Evolutionary conservation across 2,888 invertebrate species (phyloP), one percentile per base, ranked within the genome.

Genomic region (Nephrotoma flavescens): DNA sequence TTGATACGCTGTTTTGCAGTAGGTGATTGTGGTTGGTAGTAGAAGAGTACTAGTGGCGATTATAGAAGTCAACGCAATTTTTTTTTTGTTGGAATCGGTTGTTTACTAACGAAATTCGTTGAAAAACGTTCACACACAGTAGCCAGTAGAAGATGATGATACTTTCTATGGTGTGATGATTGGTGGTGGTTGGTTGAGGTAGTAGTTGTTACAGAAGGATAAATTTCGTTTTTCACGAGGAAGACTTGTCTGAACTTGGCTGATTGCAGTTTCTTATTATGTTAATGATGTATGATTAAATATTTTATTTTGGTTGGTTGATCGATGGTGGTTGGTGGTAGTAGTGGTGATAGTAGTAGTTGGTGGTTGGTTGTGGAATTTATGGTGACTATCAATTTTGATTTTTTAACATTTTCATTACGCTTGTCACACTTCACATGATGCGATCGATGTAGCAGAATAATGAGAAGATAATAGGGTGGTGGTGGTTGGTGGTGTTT

Each of bases 1-100:
- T 88, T 88, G 88, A 87, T 88, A 88, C 88, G 88, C 88, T 88
- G 87, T 87, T 87, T 86, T 83, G 87, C 87, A 87, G 88, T 87
- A 71, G 86, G 85, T 44, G 45, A 45, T 86, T 45, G 71, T 71
- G 71, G 71, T 71, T 71, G 71, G 71, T 71, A 71, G 71, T 31
- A 71, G 71, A 71, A 71, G 71, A 71, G 31, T 71, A 71, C 71
- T 71, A 71, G 71, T 71, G 19, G 71, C 9, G 31, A 9, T 45
- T 31, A 45, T 86, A 45, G 86, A 45, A 86, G 86, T 86, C 86
- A 86, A 86, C 86, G 41, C 47, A 12, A 45, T 42, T 42, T 84
- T 15, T 42, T 83, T 84, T 42, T 42, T 84, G 41, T 84, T 84
- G 41, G 41, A 84, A 41, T 84, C 84, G n/a, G 84, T 84, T 84